phyloP scores from a whole-genome alignment of 2,113 vertebrate species.

The Muscicapa adusta region DNA sequence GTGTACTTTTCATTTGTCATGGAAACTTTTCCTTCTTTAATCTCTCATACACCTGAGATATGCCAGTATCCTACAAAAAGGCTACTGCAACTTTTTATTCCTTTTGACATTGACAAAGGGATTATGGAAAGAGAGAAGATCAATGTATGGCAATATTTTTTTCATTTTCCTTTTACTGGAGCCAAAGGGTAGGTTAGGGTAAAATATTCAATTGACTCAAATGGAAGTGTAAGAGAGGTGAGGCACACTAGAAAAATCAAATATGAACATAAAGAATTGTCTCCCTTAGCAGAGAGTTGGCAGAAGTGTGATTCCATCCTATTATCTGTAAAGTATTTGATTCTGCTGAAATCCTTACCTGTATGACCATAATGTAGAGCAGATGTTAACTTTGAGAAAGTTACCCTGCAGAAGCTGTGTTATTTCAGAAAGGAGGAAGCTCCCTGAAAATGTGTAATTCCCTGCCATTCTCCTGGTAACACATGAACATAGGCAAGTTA shows the following conservation, averaged over 20 bases:
- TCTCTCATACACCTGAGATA: not conserved
- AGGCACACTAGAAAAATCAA: not conserved
- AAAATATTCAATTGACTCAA: conserved; percentile 32
- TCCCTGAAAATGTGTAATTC: not conserved
- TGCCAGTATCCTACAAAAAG: not conserved
- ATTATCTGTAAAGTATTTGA: not conserved
- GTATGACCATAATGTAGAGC: not conserved
- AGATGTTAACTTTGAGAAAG: not conserved
- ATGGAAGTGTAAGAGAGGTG: not conserved
- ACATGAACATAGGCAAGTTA: not conserved
- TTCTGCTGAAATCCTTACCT: not conserved
- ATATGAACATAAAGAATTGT: not conserved
- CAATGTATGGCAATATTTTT: not conserved
- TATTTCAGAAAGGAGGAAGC: not conserved
- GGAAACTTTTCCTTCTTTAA: conserved; percentile 16
- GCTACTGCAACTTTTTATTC: not conserved
- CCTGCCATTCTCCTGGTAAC: not conserved
- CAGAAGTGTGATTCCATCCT: not conserved
- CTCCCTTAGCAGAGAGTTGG: not conserved
- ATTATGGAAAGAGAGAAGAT: conserved; percentile 23
- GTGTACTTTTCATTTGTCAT: not conserved
- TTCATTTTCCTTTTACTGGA: conserved; percentile 24
- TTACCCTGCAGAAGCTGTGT: not conserved
- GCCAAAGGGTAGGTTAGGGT: not conserved
- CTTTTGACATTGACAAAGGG: conserved; percentile 5